Base-by-base conservation (phyloP, 2,888 invertebrate genomes). In the Eilema sororculum region DNA sequence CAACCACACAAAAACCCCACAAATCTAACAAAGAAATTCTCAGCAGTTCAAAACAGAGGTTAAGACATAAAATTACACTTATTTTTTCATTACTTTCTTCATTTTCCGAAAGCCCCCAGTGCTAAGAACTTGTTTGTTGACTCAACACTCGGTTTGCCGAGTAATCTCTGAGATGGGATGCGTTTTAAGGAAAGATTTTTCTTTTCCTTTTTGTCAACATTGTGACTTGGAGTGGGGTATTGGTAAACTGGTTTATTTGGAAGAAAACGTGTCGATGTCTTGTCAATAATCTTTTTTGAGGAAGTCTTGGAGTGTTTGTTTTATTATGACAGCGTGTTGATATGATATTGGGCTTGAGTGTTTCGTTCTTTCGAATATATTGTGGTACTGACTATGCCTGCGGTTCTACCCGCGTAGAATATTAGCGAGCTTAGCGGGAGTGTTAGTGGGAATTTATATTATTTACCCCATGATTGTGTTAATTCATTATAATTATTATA, bases 121-220 rank as follows among this genome's bases (percentile, higher is more conserved):
- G 59, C 59, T n/a, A 41, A 28, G 6, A 20, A n/a, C 52, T 69
- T 65, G 59, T 69, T 69, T 69, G 68, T 69, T 64, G 59, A 64
- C 46, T 64, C 59, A 30, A 16, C 30, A 59, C 25, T 52, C 41
- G 30, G 59, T 69, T 59, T 58, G 30, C 61, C 30, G 20, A 68
- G 63, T 63, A 68, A 63, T 68, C 57, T 63, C 24, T 24, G n/a
- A 33, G 28, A 58, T 41, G 57, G 41, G 57, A 37, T 61, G 61
- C 37, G 61, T 57, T 61, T 60, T 57, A 66, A 62, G 41, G 41
- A 57, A 30, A 69, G 8, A 66, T 28, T n/a, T 61, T 57, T 52
- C 5, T 69, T 60, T 69, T 69, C 22, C 24, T 30, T 22, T 58
- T 58, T 20, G 59, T 28, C 24, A 24, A 30, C 57, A 65, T 57